phyloP scores from a whole-genome alignment of 2,888 invertebrate species.

The Microdon myrmicae region DNA sequence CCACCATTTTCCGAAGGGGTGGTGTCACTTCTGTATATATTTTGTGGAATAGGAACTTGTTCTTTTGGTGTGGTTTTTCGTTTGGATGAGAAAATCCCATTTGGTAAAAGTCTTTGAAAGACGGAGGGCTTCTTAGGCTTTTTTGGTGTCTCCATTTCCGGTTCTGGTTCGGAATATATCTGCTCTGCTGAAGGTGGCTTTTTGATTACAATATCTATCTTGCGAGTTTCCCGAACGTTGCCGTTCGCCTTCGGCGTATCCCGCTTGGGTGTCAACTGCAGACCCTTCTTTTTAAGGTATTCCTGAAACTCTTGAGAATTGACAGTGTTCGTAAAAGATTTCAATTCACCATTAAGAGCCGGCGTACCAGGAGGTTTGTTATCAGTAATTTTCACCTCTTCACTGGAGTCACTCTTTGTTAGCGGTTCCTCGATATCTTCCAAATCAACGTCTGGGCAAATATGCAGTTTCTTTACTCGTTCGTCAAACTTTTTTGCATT shows the following conservation, averaged over 20 bases:
- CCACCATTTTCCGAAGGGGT: slow-evolving; percentile 52
- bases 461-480: slow-evolving; percentile 62
- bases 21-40: slow-evolving; percentile 53
- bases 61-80: slow-evolving; percentile 64
- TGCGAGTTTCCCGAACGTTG: slow-evolving; percentile 47
- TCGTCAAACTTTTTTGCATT: slow-evolving; percentile 67
- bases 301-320: slow-evolving; percentile 65
- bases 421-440: slow-evolving; percentile 64
- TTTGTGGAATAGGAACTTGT: slow-evolving; percentile 56
- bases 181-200: slow-evolving; percentile 20
- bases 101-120: slow-evolving; percentile 62
- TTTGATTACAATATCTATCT: slow-evolving; percentile 52
- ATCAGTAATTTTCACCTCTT: slow-evolving; percentile 56
- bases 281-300: slow-evolving; percentile 64
- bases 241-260: slow-evolving; percentile 54
- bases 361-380: neutral
- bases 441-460: slow-evolving; percentile 65
- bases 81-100: slow-evolving; percentile 63
- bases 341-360: slow-evolving; percentile 47
- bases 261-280: slow-evolving; percentile 60
- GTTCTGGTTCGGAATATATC: slow-evolving; percentile 32
- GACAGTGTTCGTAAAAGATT: slow-evolving; percentile 64
- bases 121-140: slow-evolving; percentile 62
- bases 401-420: slow-evolving; percentile 64
- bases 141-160: slow-evolving; percentile 54